A percentile compares a stretch with the other conserved stretches of the same genome.
phyloP scores from a whole-genome alignment of 2,888 invertebrate genomes.

The Tenthredo livida region DNA sequence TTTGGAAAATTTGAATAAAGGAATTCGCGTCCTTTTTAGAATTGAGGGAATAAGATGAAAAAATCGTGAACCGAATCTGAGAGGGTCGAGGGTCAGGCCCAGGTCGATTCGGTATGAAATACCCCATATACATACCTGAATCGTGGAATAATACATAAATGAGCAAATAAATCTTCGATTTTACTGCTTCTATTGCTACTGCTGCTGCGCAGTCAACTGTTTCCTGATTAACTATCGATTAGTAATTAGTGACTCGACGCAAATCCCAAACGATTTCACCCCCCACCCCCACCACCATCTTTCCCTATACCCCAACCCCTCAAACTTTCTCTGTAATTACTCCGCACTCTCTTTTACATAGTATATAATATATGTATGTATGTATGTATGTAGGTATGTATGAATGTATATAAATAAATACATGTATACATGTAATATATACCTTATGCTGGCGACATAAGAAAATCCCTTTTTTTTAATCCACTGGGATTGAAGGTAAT shows the following conservation, averaged over 20 bases:
- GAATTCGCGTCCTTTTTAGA: too few relatives aligned
- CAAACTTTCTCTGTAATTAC: slow-evolving; percentile 33
- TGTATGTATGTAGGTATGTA: background rate
- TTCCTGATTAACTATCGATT: slow-evolving; percentile 44
- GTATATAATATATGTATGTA: background rate
- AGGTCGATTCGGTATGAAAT: too few relatives aligned
- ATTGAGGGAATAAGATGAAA: too few relatives aligned
- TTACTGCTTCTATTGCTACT: background rate
- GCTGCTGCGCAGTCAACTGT: slow-evolving; percentile 24
- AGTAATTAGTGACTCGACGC: slow-evolving; percentile 40
- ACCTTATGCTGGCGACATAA: background rate
- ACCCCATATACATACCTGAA: background rate
- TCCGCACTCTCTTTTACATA: slow-evolving; percentile 3
- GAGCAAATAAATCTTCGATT: background rate
- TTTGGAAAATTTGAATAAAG: too few relatives aligned
- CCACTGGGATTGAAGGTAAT: slow-evolving; percentile 19
- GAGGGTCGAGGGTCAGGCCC: too few relatives aligned
- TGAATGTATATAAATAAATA: background rate
- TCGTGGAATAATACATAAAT: background rate
- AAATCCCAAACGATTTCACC: slow-evolving; percentile 43
- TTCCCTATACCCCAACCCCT: too few relatives aligned
- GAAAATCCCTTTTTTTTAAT: background rate
- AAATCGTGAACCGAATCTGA: too few relatives aligned
- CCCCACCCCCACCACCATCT: background rate
- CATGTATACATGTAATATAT: background rate